phyloP scores from a whole-genome alignment of 1,140 invertebrate species.

The Drosophila subpulchrella region DNA sequence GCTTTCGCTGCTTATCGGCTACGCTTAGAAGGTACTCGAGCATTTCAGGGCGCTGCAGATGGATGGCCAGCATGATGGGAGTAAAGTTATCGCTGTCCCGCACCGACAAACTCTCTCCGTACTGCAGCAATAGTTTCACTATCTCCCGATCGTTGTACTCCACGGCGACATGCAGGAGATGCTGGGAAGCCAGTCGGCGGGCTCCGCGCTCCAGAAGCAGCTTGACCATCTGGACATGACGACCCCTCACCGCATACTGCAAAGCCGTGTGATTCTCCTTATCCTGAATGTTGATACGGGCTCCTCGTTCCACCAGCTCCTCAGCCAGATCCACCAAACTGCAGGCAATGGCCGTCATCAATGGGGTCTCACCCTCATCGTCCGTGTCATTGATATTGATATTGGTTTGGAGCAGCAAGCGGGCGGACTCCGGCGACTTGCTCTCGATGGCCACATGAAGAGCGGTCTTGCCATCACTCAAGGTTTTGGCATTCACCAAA shows the following conservation, averaged over 20 bases:
- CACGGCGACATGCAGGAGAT: constrained; percentile 86
- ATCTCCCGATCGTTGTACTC: constrained; percentile 84
- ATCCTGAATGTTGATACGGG: constrained; percentile 87
- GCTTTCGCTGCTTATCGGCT: constrained; percentile 72
- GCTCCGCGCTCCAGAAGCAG: constrained; percentile 86
- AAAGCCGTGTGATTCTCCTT: constrained; percentile 86
- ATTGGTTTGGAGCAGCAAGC: constrained; percentile 86
- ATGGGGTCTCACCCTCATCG: constrained; percentile 86
- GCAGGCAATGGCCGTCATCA: constrained; percentile 86
- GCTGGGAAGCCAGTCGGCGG: constrained; percentile 86
- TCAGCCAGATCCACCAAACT: constrained; percentile 85
- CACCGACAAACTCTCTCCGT: constrained; percentile 86
- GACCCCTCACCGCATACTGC: constrained; percentile 86
- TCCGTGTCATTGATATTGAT: constrained; percentile 87
- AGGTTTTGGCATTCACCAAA: constrained; percentile 73
- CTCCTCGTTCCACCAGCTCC: constrained; percentile 85
- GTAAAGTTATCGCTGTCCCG: constrained; percentile 86
- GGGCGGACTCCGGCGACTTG: constrained; percentile 85
- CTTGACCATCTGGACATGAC: constrained; percentile 82
- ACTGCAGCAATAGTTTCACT: constrained; percentile 84
- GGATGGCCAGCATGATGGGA: constrained; percentile 87
- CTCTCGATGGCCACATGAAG: constrained; percentile 73
- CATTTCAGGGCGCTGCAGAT: constrained; percentile 85
- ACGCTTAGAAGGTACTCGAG: constrained; percentile 85
- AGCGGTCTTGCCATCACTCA: constrained; percentile 74